Conservation (phyloP, 1,140 invertebrate genomes). For the Drosophila sturtevanti region DNA sequence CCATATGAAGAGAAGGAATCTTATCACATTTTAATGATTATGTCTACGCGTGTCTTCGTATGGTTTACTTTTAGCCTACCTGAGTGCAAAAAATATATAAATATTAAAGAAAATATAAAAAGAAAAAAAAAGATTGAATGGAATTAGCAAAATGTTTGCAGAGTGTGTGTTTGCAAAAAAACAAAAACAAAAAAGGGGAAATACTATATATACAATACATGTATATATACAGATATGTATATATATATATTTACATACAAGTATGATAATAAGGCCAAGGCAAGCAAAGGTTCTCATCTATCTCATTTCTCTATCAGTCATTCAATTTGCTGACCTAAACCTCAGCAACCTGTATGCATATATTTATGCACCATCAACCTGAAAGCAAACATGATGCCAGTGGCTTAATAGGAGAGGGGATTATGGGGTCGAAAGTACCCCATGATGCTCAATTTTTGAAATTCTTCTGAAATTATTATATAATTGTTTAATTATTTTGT, state of each 20-base stretch:
- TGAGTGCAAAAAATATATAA: background rate
- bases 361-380: background rate
- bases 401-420: background rate
- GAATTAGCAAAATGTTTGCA: conserved; percentile 12
- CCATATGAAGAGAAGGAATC: background rate
- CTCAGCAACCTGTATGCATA: background rate
- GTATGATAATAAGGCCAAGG: conserved; percentile 9
- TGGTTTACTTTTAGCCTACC: conserved; percentile 18
- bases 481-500: no score
- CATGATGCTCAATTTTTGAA: no score
- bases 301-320: conserved; percentile 13
- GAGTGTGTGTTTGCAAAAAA: background rate
- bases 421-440: background rate
- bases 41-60: conserved; percentile 22
- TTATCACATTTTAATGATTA: conserved; percentile 27
- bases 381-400: background rate
- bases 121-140: background rate
- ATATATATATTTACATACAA: background rate
- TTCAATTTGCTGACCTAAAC: conserved; percentile 8
- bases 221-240: background rate
- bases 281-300: background rate
- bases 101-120: no score
- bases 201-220: background rate
- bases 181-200: background rate
- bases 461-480: no score